Conservation (phyloP, 2,888 invertebrate species). For the Drosophila fulvimacula region DNA sequence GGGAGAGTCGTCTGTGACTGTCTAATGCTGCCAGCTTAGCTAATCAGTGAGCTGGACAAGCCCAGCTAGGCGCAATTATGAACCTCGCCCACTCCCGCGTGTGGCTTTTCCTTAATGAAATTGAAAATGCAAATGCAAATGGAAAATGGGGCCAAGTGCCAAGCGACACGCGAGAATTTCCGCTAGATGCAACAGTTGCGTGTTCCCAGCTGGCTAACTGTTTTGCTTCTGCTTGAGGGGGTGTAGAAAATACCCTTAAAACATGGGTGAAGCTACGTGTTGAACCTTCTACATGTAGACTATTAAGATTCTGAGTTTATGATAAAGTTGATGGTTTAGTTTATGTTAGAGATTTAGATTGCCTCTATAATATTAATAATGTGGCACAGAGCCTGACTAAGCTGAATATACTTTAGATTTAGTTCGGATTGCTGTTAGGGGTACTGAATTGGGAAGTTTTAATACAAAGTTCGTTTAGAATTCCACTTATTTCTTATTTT, state of each 20-base stretch:
- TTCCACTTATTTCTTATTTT: too few species aligned
- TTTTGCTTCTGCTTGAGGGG: conserved; percentile 17
- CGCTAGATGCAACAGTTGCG: conserved; percentile 66
- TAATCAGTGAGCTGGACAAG: conserved; percentile 40
- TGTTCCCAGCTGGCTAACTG: conserved; percentile 1
- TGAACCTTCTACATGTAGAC: neutral
- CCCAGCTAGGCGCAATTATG: conserved; percentile 25
- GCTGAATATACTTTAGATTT: neutral
- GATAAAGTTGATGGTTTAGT: neutral
- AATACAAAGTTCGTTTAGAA: too few species aligned
- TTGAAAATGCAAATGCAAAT: conserved; percentile 29
- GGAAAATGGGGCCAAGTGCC: conserved; percentile 28
- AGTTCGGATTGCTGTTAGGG: neutral
- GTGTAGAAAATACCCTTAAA: too few species aligned
- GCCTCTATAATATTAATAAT: neutral
- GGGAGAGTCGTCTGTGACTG: conserved; percentile 35
- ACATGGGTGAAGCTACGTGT: neutral
- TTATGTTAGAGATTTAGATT: neutral
- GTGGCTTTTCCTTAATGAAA: conserved; percentile 39
- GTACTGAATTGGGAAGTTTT: too few species aligned
- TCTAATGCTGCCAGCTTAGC: conserved; percentile 16
- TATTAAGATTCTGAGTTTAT: conserved; percentile 1
- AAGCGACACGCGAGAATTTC: conserved; percentile 44
- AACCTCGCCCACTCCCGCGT: conserved; percentile 28
- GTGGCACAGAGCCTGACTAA: neutral